Base-by-base conservation (phyloP, 2,797 vertebrate species). In the Etheostoma perlongum region DNA sequence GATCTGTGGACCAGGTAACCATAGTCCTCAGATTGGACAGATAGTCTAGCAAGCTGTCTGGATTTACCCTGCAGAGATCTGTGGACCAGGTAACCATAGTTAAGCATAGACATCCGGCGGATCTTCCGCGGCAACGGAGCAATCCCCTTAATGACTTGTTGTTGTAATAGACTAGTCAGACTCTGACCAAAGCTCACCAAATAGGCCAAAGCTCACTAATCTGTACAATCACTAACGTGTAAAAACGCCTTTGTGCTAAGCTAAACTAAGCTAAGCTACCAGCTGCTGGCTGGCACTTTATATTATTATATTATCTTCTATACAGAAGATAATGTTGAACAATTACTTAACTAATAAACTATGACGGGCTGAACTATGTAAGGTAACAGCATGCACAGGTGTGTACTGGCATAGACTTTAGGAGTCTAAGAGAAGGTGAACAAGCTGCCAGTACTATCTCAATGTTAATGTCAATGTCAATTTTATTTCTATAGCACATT, bases 321-420 rank as follows among this genome's bases (percentile, higher is more conserved):
- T 30, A 30, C 5, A 30, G 30, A 40, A 49, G 25, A 64, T 12
- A 21, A 53, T 21, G 18, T 25, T 5, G 0, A 60, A 42, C 44
- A 44, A 40, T 33, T 49, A 21, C 52, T 49, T 33, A 16, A 30
- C 10, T 67, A 70, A 70, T 11, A 30, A 61, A 76, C 16, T 14
- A 23, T 51, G 15, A 52, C 6, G 59, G 19, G 19, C 23, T 33
- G 21, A 36, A 36, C n/a, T 16, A 25, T 74, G 53, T 14, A 8
- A 44, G 3, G 6, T 9, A 44, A 46, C 9, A 23, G n/a, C 33
- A 53, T 36, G 36, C 5, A 33, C 1, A 40, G 11, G 21, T 64
- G 13, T 59, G 52, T 13, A 21, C 51, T 36, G 30, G 12, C 57
- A 11, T 1, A 18, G 18, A 51, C 53, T 33, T 18, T 19, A 53